A percentile compares a stretch with the other conserved stretches of the same genome.
phyloP scores from a whole-genome alignment of 2,113 vertebrate species.

The Saccopteryx leptura region DNA sequence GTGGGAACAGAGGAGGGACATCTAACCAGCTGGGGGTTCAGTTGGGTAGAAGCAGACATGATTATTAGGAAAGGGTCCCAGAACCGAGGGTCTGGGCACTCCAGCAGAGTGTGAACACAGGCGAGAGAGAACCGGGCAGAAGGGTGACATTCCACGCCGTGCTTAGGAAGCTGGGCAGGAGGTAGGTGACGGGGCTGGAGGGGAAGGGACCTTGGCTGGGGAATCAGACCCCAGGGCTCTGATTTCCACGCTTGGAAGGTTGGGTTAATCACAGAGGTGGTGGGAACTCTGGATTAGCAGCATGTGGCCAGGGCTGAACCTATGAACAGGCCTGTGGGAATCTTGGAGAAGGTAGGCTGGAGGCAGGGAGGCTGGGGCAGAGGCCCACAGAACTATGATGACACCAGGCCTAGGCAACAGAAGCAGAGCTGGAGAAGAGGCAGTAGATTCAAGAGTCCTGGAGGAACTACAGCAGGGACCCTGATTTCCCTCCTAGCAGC shows the following conservation, averaged over 20 bases:
- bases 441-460: neutral
- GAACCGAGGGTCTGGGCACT: too few relatives aligned
- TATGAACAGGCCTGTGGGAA: neutral
- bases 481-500: neutral
- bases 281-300: neutral
- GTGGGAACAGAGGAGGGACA: neutral
- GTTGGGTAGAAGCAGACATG: rapidly evolving
- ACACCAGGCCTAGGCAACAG: neutral
- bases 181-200: rapidly evolving
- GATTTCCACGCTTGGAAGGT: neutral
- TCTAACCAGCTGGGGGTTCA: neutral
- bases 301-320: rapidly evolving
- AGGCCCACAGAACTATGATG: neutral
- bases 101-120: neutral
- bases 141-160: too few relatives aligned
- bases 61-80: neutral
- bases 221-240: neutral
- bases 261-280: neutral
- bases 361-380: neutral
- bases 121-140: neutral
- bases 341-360: neutral
- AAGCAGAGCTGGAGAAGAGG: neutral
- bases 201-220: neutral
- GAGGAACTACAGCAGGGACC: neutral
- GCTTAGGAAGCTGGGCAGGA: rapidly evolving